Evolutionary conservation across 2,113 vertebrate genomes (phyloP).

Genomic region (Fregata magnificens): DNA sequence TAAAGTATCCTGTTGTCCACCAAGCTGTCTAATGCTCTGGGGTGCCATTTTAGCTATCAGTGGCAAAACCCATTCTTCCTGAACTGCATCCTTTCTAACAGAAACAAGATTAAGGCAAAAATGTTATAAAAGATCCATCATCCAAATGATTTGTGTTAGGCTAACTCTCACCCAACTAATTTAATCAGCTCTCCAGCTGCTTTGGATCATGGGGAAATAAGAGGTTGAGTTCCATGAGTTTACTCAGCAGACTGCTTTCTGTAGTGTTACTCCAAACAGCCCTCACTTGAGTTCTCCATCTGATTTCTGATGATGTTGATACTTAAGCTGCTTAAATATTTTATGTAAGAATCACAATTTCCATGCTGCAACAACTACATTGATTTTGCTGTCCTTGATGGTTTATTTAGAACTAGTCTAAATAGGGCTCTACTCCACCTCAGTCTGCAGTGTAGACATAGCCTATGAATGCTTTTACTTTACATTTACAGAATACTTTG

Average conservation of each 20-base stretch:
- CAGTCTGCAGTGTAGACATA: not conserved
- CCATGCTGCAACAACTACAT: not conserved
- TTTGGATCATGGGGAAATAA: not conserved
- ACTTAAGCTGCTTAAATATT: not conserved
- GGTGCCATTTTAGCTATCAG: not conserved
- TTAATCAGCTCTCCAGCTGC: not conserved
- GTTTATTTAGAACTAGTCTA: not conserved
- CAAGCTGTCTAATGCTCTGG: not conserved
- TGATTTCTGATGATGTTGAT: not conserved
- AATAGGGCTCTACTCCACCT: not conserved
- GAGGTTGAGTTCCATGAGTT: not conserved
- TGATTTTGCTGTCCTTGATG: not conserved
- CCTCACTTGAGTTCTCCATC: not conserved
- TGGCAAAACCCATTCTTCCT: not conserved
- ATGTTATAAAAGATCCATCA: not conserved
- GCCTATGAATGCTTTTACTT: not conserved
- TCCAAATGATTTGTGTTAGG: not conserved
- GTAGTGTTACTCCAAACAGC: not conserved
- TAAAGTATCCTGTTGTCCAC: not conserved
- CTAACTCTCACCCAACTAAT: not conserved
- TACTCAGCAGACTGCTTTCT: not conserved
- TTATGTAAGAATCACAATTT: not conserved
- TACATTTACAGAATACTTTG: not conserved
- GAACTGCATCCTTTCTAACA: not conserved
- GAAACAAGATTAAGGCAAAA: not conserved